phyloP scores from a whole-genome alignment of 2,888 invertebrate genomes.

The Tetanocera ferruginea region DNA sequence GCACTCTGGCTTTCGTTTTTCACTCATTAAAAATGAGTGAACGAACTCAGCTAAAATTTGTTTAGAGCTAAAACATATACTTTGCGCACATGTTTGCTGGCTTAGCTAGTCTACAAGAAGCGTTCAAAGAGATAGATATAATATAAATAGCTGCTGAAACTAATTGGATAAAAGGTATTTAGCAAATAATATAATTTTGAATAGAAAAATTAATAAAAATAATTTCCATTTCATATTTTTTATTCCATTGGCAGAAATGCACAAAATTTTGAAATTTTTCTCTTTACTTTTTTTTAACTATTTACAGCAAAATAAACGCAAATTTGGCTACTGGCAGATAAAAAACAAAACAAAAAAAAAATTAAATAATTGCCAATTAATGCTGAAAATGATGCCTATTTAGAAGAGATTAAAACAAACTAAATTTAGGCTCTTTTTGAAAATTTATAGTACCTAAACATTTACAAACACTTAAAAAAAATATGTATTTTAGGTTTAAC shows the following conservation, averaged over 20 bases:
- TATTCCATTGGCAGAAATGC: not conserved
- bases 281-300: not conserved
- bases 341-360: not conserved
- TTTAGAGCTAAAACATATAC: not conserved
- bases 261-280: not conserved
- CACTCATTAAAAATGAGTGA: not conserved
- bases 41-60: not conserved
- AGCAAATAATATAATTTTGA: not conserved
- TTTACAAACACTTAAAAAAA: too few species aligned
- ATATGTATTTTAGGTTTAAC: too few species aligned
- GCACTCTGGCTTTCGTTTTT: not conserved
- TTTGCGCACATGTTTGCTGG: not conserved
- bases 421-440: not conserved
- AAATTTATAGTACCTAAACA: not conserved
- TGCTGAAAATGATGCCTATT: not conserved
- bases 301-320: not conserved
- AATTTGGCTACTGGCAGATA: not conserved
- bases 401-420: not conserved
- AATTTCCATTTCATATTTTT: not conserved
- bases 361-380: not conserved
- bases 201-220: not conserved
- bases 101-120: not conserved
- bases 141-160: not conserved
- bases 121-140: not conserved
- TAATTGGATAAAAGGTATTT: not conserved